phyloP scores from a whole-genome alignment of 2,113 vertebrate genomes.

The Forbesichthys agassizii region DNA sequence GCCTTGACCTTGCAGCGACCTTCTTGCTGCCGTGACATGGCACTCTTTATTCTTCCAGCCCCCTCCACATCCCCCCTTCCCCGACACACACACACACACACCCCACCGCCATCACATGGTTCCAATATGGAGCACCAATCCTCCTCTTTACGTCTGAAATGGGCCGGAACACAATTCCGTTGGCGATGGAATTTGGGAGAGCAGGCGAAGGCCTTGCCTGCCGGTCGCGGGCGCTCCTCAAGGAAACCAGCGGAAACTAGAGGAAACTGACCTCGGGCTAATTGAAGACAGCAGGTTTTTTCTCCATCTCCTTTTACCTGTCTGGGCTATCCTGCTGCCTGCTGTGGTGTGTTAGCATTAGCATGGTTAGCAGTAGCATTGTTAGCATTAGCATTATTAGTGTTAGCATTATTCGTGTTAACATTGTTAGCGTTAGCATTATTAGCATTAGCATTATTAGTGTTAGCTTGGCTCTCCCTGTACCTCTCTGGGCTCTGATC shows the following conservation, averaged over 20 bases:
- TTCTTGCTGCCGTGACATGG: slow-evolving; percentile 20
- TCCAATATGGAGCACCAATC: slow-evolving; percentile 67
- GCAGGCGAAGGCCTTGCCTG: slow-evolving; percentile 43
- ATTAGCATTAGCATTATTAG: no score
- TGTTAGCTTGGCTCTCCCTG: no score
- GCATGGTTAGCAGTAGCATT: background rate
- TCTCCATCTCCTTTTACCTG: slow-evolving; percentile 31
- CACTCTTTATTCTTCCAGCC: background rate
- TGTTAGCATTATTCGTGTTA: no score
- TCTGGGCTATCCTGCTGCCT: slow-evolving; percentile 35
- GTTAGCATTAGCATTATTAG: no score
- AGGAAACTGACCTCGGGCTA: slow-evolving; percentile 27
- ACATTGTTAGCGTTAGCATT: no score
- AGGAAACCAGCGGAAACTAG: slow-evolving; percentile 40
- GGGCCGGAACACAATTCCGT: slow-evolving; percentile 59
- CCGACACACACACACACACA: background rate
- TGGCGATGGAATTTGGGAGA: slow-evolving; percentile 62
- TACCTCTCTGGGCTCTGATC: no score
- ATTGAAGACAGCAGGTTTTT: slow-evolving; percentile 66
- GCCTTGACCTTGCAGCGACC: slow-evolving; percentile 46
- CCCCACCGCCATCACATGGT: slow-evolving; percentile 64
- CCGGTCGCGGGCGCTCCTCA: slow-evolving; percentile 59
- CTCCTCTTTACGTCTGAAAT: slow-evolving; percentile 66
- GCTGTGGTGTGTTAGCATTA: slow-evolving; percentile 16
- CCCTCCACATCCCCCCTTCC: slow-evolving; percentile 1